phyloP scores from a whole-genome alignment of 1,140 invertebrate genomes.

The Heliconius melpomene region DNA sequence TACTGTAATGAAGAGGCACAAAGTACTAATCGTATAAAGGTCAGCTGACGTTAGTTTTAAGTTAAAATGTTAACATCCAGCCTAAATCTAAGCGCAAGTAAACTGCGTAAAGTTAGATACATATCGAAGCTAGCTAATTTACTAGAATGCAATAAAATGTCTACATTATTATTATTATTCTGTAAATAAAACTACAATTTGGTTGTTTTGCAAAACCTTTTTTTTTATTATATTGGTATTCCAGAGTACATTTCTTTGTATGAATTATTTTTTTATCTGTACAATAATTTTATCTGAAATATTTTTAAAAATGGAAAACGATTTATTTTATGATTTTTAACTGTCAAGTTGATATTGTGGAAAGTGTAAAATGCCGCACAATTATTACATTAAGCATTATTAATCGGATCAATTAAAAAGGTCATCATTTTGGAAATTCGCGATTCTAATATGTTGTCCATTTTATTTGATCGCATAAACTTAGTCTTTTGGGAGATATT shows the following conservation, averaged over 20 bases:
- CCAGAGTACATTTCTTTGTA: not conserved
- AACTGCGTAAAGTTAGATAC: conserved; percentile 36
- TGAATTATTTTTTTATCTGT: conserved; percentile 5
- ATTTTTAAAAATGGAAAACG: not conserved
- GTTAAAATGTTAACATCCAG: not conserved
- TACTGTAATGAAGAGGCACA: conserved; percentile 18
- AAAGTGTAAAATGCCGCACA: conserved; percentile 59
- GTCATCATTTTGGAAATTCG: conserved; percentile 20
- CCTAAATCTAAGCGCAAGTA: conserved; percentile 19
- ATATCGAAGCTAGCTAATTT: conserved; percentile 46
- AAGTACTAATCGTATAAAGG: conserved; percentile 14
- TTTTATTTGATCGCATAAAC: conserved; percentile 47
- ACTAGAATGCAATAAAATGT: conserved; percentile 22
- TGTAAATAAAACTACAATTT: conserved; percentile 15
- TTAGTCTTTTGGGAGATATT: conserved; percentile 56
- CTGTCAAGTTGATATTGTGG: conserved; percentile 1
- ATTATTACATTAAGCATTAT: conserved; percentile 57
- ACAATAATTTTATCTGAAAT: not conserved
- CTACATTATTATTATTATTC: conserved; percentile 5
- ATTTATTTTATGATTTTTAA: not conserved
- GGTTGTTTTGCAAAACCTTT: not conserved
- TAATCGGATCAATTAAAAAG: conserved; percentile 48
- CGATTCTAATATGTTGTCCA: conserved; percentile 25
- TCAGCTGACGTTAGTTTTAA: conserved; percentile 8
- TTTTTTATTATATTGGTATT: conserved; percentile 1